phyloP scores from a whole-genome alignment of 1,140 invertebrate genomes.

The Cyrtorhinus lividipennis region DNA sequence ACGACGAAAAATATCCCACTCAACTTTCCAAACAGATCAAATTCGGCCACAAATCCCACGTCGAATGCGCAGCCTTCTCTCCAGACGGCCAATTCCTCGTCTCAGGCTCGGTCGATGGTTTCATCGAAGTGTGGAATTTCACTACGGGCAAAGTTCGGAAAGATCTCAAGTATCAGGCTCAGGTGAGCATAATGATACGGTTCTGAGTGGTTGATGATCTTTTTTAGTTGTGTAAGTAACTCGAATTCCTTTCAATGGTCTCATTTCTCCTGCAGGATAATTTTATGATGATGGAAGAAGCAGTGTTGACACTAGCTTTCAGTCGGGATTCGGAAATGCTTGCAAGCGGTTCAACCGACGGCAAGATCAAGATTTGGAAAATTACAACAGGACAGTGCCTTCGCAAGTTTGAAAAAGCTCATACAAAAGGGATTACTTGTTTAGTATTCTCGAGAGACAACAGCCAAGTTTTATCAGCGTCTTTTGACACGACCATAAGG shows the following conservation, averaged over 20 bases:
- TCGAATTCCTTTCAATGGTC: too few species aligned
- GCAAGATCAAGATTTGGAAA: constrained; percentile 95
- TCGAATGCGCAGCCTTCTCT: constrained; percentile 80
- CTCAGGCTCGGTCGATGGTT: constrained; percentile 94
- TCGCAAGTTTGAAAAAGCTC: constrained; percentile 87
- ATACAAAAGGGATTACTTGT: constrained; percentile 91
- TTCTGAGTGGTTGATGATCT: too few species aligned
- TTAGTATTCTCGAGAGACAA: constrained; percentile 97
- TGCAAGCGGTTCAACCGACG: constrained; percentile 83
- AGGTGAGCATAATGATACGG: constrained; percentile 33
- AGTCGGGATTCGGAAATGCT: constrained; percentile 97
- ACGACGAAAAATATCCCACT: constrained; percentile 96
- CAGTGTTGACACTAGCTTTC: constrained; percentile 85
- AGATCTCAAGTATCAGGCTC: constrained; percentile 98
- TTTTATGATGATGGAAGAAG: constrained; percentile 99
- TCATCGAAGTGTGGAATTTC: constrained; percentile 99
- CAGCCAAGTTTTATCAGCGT: constrained; percentile 87
- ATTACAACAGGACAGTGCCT: constrained; percentile 91
- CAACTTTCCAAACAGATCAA: constrained; percentile 90
- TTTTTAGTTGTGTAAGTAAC: too few species aligned
- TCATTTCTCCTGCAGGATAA: constrained; percentile 51
- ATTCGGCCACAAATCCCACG: constrained; percentile 87
- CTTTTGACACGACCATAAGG: constrained; percentile 88
- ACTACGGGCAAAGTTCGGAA: constrained; percentile 98
- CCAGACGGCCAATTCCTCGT: constrained; percentile 97